Conservation (phyloP, 2,888 invertebrate genomes). For the Agapetus fuscipes region DNA sequence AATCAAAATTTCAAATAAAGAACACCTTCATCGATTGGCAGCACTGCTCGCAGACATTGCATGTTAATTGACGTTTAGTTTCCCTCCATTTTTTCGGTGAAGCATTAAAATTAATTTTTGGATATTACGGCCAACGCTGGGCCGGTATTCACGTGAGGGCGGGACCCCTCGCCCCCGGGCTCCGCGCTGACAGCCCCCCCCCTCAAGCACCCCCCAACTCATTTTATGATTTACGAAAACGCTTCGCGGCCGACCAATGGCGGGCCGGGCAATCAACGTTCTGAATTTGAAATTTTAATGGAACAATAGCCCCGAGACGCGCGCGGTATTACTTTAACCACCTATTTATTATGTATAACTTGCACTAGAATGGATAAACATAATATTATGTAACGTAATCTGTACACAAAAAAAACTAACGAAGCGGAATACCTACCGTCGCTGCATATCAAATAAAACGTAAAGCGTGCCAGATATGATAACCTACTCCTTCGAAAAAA, state of each 20-base stretch:
- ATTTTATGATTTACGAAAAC: slow-evolving; percentile 20
- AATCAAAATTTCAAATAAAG: too few relatives aligned
- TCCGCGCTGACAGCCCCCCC: slow-evolving; percentile 18
- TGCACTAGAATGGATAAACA: too few relatives aligned
- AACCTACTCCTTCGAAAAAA: too few relatives aligned
- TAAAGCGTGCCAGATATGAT: too few relatives aligned
- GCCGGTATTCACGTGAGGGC: slow-evolving; percentile 18
- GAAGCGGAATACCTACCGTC: too few relatives aligned
- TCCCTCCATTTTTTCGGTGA: slow-evolving; percentile 17
- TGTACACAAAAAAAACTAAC: too few relatives aligned
- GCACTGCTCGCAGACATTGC: slow-evolving; percentile 1
- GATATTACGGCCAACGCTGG: slow-evolving; percentile 6
- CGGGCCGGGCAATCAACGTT: slow-evolving; percentile 5
- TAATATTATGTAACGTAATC: too few relatives aligned
- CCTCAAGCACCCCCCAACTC: slow-evolving; percentile 6
- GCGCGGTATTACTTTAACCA: too few relatives aligned
- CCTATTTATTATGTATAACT: too few relatives aligned
- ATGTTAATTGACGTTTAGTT: slow-evolving; percentile 15
- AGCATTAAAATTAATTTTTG: slow-evolving; percentile 20
- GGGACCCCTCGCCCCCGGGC: slow-evolving; percentile 19
- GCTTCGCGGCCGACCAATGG: slow-evolving; percentile 14
- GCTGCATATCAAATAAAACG: too few relatives aligned
- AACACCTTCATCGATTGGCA: too few relatives aligned
- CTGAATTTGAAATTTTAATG: slow-evolving; percentile 20
- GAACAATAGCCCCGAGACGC: slow-evolving; percentile 19